phyloP scores from a whole-genome alignment of 1,140 invertebrate genomes.

The Drosophila arizonae region DNA sequence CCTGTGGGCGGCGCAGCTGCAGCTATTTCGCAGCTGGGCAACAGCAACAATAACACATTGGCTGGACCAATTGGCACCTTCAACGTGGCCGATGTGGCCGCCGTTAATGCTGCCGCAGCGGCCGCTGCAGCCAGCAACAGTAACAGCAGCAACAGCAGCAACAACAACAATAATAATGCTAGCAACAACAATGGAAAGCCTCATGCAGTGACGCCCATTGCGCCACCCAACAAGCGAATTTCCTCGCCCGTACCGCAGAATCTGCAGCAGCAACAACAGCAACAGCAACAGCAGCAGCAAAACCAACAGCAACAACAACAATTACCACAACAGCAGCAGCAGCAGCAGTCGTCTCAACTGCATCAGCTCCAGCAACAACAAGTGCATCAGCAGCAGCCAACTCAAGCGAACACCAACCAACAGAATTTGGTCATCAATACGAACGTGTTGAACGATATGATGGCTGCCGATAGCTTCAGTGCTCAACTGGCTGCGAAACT shows the following conservation, averaged over 20 bases:
- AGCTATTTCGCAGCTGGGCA: constrained; percentile 82
- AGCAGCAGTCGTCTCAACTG: constrained; percentile 6
- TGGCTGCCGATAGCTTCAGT: constrained; percentile 60
- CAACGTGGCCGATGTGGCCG: constrained; percentile 80
- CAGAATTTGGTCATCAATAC: constrained; percentile 72
- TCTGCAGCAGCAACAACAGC: constrained; percentile 7
- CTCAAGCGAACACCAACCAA: constrained; percentile 14
- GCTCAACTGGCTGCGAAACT: constrained; percentile 70
- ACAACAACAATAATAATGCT: constrained; percentile 8
- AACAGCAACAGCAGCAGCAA: constrained; percentile 20
- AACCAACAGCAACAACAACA: constrained; percentile 25
- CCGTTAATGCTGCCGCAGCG: constrained; percentile 66
- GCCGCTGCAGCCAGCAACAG: constrained; percentile 49
- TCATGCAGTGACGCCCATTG: constrained; percentile 67
- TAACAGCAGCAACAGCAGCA: constrained; percentile 25
- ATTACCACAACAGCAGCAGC: constrained; percentile 26
- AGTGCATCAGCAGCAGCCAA: constrained; percentile 31
- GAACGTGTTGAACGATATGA: constrained; percentile 56
- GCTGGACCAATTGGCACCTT: constrained; percentile 81
- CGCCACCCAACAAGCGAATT: constrained; percentile 64
- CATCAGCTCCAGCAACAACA: constrained; percentile 32
- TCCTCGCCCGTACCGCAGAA: constrained; percentile 48
- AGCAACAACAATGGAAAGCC: constrained; percentile 42
- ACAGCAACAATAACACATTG: constrained; percentile 74
- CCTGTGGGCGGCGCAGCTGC: constrained; percentile 52